Percentiles rank a stretch among this genome's conserved stretches.
Evolutionary conservation across 2,797 vertebrate species (phyloP).

Genomic region (Micromesistius poutassou): DNA sequence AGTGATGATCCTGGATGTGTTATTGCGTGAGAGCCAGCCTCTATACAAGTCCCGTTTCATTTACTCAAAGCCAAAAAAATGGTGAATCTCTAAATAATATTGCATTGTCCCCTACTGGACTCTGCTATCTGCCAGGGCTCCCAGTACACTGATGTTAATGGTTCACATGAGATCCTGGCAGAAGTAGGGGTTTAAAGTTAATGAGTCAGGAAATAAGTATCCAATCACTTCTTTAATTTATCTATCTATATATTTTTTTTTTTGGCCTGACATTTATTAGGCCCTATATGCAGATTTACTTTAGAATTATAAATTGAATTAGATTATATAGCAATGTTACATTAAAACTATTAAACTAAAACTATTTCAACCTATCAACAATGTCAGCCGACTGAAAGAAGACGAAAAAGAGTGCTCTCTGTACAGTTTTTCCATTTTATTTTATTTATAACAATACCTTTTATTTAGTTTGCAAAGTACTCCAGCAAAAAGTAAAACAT

Average conservation of each 20-base stretch:
- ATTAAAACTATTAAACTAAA: neutral
- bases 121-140: conserved; percentile 33
- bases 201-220: neutral
- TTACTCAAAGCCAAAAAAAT: neutral
- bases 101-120: too few relatives aligned
- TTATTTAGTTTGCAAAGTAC: conserved; percentile 95
- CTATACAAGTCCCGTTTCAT: neutral
- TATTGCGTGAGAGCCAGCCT: conserved; percentile 64
- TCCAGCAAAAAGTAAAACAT: conserved; percentile 92
- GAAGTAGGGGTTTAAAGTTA: too few relatives aligned
- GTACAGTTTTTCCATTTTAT: conserved; percentile 86
- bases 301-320: neutral
- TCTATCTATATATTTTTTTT: neutral
- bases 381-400: neutral
- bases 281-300: neutral
- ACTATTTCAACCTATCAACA: neutral
- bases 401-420: conserved; percentile 40
- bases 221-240: neutral
- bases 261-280: too few relatives aligned
- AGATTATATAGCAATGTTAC: neutral
- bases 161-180: too few relatives aligned
- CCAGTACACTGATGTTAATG: conserved; percentile 47
- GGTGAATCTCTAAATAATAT: neutral
- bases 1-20: conserved; percentile 18
- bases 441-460: conserved; percentile 99